Conservation (phyloP, 37 sponge, comb jelly and placozoan genomes). For the Dysidea cf. avara region DNA sequence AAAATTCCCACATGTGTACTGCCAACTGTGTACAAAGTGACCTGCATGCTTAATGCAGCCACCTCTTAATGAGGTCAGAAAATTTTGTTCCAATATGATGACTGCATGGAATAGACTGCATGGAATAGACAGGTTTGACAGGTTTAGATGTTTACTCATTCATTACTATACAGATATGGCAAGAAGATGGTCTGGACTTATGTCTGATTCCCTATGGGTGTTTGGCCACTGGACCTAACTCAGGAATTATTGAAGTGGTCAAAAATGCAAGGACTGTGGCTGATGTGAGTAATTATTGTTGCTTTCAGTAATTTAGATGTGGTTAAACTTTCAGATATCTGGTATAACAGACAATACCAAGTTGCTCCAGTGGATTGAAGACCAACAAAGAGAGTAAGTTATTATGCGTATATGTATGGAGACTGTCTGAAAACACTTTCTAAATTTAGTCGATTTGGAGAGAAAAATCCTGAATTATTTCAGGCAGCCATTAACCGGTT, state of each 20-base stretch:
- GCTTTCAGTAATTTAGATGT: background rate
- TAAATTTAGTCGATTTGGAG: slow-evolving; percentile 53
- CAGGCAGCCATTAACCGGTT: slow-evolving; percentile 69
- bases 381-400: slow-evolving; percentile 64
- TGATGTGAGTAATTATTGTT: slow-evolving; percentile 37
- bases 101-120: no score
- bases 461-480: slow-evolving; percentile 55
- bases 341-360: slow-evolving; percentile 57
- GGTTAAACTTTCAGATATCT: slow-evolving; percentile 33
- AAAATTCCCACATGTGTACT: no score
- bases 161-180: no score
- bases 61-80: no score
- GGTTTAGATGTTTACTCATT: no score
- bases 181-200: slow-evolving; percentile 46
- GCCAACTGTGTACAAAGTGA: no score
- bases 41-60: no score
- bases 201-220: slow-evolving; percentile 91
- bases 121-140: no score
- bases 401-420: background rate
- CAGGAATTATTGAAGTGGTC: slow-evolving; percentile 91
- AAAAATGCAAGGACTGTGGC: slow-evolving; percentile 73
- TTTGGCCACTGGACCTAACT: slow-evolving; percentile 78
- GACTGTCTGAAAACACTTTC: background rate
- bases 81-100: no score
- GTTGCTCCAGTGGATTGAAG: slow-evolving; percentile 62